These are phyloP conservation scores for Pseudochirops cupreus DNA, from an alignment of 2,797 vertebrate genomes.

Conservation along the genomic window DNA sequence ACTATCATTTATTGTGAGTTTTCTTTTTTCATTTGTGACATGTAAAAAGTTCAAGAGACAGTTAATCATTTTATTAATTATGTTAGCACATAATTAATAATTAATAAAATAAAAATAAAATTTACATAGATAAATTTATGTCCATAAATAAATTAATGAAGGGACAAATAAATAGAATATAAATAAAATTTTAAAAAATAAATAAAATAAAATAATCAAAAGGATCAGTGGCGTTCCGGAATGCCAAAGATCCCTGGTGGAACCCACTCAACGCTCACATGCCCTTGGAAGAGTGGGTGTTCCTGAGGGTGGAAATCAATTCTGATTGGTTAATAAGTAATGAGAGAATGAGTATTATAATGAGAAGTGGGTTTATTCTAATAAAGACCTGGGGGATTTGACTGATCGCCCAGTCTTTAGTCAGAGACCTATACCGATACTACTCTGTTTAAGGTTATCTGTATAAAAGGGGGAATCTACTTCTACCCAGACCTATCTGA, in stretches of 20 bases:
- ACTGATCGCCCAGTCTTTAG: neutral
- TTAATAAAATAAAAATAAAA: too few species aligned
- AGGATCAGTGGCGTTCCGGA: neutral
- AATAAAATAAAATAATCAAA: neutral
- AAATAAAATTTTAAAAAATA: too few species aligned
- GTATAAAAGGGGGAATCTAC: neutral
- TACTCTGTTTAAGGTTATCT: neutral
- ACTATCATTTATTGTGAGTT: neutral
- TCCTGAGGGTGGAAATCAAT: neutral
- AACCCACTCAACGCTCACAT: neutral
- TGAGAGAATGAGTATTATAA: neutral
- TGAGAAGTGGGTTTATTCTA: neutral
- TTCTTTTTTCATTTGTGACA: neutral
- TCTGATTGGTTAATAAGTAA: neutral
- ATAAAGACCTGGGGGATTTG: neutral
- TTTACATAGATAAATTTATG: too few species aligned
- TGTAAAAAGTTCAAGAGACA: neutral
- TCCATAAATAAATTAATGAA: too few species aligned
- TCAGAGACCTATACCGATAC: neutral
- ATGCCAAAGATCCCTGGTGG: neutral
- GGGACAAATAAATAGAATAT: too few species aligned
- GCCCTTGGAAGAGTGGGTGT: neutral
- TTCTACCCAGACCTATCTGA: neutral
- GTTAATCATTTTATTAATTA: neutral
- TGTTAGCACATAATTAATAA: neutral